These are phyloP conservation scores for Pachymerium ferrugineum DNA, from an alignment of 2,888 invertebrate species.

Conservation along the genomic window DNA sequence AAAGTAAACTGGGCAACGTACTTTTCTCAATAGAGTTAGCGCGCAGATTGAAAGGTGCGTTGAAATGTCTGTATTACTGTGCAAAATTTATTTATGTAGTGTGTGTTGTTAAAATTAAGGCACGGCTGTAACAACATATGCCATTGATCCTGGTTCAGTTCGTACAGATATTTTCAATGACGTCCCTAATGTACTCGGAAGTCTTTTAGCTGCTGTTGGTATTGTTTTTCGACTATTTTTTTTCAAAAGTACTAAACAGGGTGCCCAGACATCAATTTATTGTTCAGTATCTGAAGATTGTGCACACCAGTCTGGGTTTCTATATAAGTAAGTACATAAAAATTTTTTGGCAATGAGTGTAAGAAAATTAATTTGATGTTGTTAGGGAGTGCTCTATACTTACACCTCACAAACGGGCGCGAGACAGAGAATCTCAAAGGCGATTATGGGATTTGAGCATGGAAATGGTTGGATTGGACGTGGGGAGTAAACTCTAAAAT, in stretches of 20 bases:
- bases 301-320: conserved; percentile 61
- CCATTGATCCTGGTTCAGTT: conserved; percentile 50
- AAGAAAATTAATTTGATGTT: too few species aligned
- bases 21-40: conserved; percentile 45
- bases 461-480: too few species aligned
- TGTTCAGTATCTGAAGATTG: conserved; percentile 62
- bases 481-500: too few species aligned
- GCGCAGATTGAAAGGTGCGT: conserved; percentile 42
- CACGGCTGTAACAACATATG: conserved; percentile 39
- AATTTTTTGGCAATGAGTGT: background rate
- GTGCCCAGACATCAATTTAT: conserved; percentile 65
- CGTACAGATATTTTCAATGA: conserved; percentile 43
- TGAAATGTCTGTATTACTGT: too few species aligned
- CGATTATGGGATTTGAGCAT: background rate
- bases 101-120: conserved; percentile 44
- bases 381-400: background rate
- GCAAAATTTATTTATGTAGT: conserved; percentile 46
- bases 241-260: conserved; percentile 60
- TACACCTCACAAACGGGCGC: background rate
- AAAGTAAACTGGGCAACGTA: conserved; percentile 47
- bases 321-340: conserved; percentile 58
- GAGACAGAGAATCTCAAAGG: background rate
- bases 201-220: background rate
- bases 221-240: background rate
- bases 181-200: background rate